Evolutionary conservation across 1,140 invertebrate genomes (phyloP), one percentile per base, ranked within the genome.

Genomic region (Drosophila dunni): DNA sequence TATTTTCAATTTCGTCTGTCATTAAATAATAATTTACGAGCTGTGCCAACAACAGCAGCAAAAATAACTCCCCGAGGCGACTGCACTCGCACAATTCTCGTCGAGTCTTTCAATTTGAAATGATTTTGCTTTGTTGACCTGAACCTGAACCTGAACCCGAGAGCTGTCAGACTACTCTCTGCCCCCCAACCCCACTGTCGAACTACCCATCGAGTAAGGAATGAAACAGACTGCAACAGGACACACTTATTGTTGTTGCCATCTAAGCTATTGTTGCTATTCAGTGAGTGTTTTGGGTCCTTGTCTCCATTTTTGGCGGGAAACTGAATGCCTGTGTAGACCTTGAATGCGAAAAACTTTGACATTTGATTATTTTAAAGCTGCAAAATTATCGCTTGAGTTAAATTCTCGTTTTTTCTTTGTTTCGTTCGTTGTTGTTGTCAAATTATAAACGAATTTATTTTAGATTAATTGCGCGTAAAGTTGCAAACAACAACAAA

Each of bases 381-480:
- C 70, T 54, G 11, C 11, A 46, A 51, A 73, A 54, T 67, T 57
- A 66, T 44, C 46, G 63, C 63, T 13, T 17, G 24, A 58, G 69
- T 71, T 57, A 17, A 71, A 51, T 51, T 68, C 50, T 33, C 9
- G 10, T 56, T 9, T 15, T 51, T 51, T 29, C 42, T 38, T 10
- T 10, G 44, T 62, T 62, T 77, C 62, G 65, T 65, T 66, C 34
- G 40, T 7, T 70, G 45, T 68, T 79, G 83, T 86, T 86, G 89
- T 77, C 79, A 91, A 91, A 91, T 91, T 91, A 91, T 91, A 91
- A 91, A 91, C 81, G 84, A 91, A 91, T 91, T 91, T 89, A 78
- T 91, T 89, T 91, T 89, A 85, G 84, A 91, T 91, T 91, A 91
- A 91, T 91, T 91, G 89, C 79, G 89, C 89, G 89, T 91, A 91